Percentiles rank a stretch among this genome's conserved stretches.
These are phyloP conservation scores for Phenacoccus solenopsis DNA, from an alignment of 1,140 invertebrate genomes.

Conservation along the genomic window DNA sequence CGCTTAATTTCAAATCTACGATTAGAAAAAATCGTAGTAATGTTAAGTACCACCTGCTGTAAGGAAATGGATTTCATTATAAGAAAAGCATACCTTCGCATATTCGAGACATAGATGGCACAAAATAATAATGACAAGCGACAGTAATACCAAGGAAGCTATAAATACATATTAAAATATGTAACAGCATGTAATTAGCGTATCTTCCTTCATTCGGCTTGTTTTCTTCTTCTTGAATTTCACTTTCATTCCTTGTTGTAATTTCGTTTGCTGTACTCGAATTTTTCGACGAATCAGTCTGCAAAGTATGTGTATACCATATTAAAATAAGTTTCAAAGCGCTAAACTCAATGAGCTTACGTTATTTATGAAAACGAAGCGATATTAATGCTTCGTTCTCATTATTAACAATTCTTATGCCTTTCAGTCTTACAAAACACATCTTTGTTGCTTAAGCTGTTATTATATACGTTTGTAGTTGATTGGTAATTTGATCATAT, in stretches of 20 bases:
- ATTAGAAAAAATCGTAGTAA: conserved; percentile 21
- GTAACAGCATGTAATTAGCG: conserved; percentile 40
- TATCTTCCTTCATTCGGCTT: neutral
- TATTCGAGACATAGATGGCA: conserved; percentile 72
- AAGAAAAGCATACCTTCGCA: conserved; percentile 66
- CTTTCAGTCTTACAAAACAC: no score
- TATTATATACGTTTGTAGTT: no score
- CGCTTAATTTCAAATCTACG: conserved; percentile 64
- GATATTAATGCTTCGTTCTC: no score
- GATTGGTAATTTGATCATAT: no score
- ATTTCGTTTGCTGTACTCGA: neutral
- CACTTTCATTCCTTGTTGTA: neutral
- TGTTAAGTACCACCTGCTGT: neutral
- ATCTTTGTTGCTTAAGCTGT: no score
- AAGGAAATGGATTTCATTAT: no score
- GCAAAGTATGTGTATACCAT: no score
- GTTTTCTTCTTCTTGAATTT: neutral
- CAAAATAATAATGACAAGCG: conserved; percentile 88
- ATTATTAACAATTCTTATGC: no score
- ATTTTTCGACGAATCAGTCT: no score
- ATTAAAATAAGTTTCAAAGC: no score
- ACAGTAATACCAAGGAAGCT: conserved; percentile 82
- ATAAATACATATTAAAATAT: conserved; percentile 72
- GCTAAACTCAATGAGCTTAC: no score
- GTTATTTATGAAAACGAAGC: no score